A percentile compares a stretch with the other conserved stretches of the same genome.
phyloP scores from a whole-genome alignment of 2,113 vertebrate genomes.

The Raja brachyura region DNA sequence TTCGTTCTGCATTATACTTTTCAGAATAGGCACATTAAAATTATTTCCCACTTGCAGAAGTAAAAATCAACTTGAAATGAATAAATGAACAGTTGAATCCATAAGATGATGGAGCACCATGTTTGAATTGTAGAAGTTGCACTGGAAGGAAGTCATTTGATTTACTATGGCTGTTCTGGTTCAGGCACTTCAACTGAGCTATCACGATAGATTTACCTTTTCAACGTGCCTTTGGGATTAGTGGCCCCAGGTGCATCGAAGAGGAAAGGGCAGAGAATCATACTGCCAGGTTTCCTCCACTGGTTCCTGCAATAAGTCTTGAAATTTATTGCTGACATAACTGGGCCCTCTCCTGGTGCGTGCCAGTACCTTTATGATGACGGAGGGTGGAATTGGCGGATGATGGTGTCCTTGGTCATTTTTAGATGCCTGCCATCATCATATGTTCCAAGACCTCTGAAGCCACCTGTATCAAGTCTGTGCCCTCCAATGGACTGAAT shows the following conservation, averaged over 20 bases:
- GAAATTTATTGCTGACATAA: neutral
- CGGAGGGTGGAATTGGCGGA: too few relatives aligned
- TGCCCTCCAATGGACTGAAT: neutral
- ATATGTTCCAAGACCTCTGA: neutral
- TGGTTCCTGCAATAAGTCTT: neutral
- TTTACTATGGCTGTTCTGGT: neutral
- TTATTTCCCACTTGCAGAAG: neutral
- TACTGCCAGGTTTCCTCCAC: neutral
- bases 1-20: neutral
- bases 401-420: neutral
- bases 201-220: neutral
- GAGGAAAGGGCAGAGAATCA: neutral
- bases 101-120: neutral
- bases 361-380: neutral
- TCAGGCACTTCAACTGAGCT: conserved; percentile 4
- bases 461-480: neutral
- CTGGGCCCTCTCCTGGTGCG: neutral
- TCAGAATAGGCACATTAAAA: neutral
- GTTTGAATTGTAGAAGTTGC: neutral
- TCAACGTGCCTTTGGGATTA: neutral
- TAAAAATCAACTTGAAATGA: neutral
- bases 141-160: neutral
- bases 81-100: neutral
- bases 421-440: neutral
- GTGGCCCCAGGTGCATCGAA: neutral